phyloP scores from a whole-genome alignment of 2,888 invertebrate genomes.

The Volucella zonaria region DNA sequence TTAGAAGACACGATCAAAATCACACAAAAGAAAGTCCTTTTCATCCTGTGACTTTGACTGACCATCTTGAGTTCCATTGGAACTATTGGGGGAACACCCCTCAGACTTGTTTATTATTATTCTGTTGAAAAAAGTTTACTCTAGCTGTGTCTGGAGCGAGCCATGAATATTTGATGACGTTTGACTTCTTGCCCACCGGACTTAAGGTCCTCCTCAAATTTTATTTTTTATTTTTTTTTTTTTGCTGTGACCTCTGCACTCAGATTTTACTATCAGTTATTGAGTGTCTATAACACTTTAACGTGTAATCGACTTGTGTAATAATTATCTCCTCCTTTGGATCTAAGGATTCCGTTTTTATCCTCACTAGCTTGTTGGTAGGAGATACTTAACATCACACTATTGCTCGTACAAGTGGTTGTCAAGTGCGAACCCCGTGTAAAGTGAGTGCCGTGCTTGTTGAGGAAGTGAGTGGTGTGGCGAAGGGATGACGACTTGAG shows the following conservation, averaged over 20 bases:
- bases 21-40: constrained; percentile 66
- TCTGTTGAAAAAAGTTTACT: constrained; percentile 53
- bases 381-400: constrained; percentile 44
- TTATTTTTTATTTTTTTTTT: constrained; percentile 28
- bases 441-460: constrained; percentile 51
- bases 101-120: constrained; percentile 62
- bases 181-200: constrained; percentile 58
- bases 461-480: constrained; percentile 3
- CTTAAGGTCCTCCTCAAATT: constrained; percentile 56
- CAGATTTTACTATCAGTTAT: constrained; percentile 56
- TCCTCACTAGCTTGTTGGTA: neutral
- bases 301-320: constrained; percentile 70
- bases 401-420: constrained; percentile 71
- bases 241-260: neutral
- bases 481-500: constrained; percentile 24
- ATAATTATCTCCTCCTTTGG: constrained; percentile 67
- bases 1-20: constrained; percentile 74
- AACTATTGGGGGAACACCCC: neutral
- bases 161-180: constrained; percentile 73
- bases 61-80: too few relatives aligned
- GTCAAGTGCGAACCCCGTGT: constrained; percentile 65
- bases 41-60: constrained; percentile 8
- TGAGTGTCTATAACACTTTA: constrained; percentile 66
- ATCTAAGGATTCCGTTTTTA: constrained; percentile 47
- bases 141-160: constrained; percentile 65